Base-by-base conservation (phyloP, 64 coral and sea anemone genomes). In the Hydrozoanthus tunicans region DNA sequence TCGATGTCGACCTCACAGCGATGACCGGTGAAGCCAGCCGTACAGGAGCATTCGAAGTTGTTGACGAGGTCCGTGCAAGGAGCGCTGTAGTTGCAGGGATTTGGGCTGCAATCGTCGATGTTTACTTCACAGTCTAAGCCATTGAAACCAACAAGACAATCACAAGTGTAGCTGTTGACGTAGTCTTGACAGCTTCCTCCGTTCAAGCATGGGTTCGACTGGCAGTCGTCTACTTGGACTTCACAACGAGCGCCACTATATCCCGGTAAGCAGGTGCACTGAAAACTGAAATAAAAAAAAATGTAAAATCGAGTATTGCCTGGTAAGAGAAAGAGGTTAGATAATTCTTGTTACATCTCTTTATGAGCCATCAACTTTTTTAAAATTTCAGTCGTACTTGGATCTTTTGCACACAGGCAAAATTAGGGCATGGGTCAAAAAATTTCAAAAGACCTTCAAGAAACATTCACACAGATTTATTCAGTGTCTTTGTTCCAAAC, bases 151-250 rank as follows among this genome's bases (percentile, higher is more conserved):
- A 83, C 24, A 12, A 17, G 23, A 76, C 93, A 94, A 10, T 82
- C 70, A 70, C 93, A 94, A 3, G 79, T 70, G 56, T 93, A 93
- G 64, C 79, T 90, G 10, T 88, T 88, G 51, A 80, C 43, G 73
- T 71, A 79, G 63, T 93, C 74, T 53, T 43, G 78, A 83, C 93
- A 94, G 14, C 79, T 84, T 3, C 53, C 93, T 66, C 88, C 86
- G 65, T 90, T 90, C 11, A 81, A 51, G n/a, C 93, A 94, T 2
- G 88, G 93, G 5, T 65, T 8, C 5, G 69, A 59, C 61, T 71
- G 0, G 65, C 93, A 94, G 7, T 94, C 93, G 56, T 94, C 59
- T 58, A 84, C 90, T 62, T 94, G 72, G 6, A 32, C 70, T 6
- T 89, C 72, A 83, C 67, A 80, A 54, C 14, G 72, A n/a, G 3